Percentiles rank a stretch among this genome's conserved stretches.
These are phyloP conservation scores for Pseudomyrmex concolor DNA, from an alignment of 1,140 invertebrate genomes.

Conservation along the genomic window DNA sequence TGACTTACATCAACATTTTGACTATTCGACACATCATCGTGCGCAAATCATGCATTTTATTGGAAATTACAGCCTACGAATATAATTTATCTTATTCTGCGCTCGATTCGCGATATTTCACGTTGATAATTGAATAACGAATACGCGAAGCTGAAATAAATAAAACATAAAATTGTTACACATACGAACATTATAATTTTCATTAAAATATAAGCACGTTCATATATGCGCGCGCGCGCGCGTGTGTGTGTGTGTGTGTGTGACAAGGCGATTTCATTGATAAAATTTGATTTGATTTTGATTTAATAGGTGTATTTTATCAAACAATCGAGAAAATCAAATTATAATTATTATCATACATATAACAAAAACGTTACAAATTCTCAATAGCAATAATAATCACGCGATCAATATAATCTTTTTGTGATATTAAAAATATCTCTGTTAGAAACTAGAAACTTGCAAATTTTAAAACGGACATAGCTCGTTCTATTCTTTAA, in stretches of 20 bases:
- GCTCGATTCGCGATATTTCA: not conserved
- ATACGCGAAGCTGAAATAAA: not conserved
- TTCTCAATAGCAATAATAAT: no score
- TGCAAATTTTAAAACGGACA: no score
- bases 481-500: no score
- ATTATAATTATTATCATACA: no score
- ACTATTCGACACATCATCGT: no score
- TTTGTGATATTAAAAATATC: no score
- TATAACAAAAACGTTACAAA: no score
- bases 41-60: not conserved
- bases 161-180: not conserved
- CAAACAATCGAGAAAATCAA: not conserved
- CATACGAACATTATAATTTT: not conserved
- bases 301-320: not conserved
- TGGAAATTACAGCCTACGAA: not conserved
- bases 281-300: not conserved
- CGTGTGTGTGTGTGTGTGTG: not conserved
- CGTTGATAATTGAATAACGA: not conserved
- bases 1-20: not conserved
- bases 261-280: not conserved
- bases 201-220: not conserved
- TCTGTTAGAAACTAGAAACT: no score
- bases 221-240: no score
- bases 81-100: not conserved
- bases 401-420: no score